Percentiles rank a stretch among this genome's conserved stretches.
phyloP scores from a whole-genome alignment of 2,113 vertebrate species.

The Peucedramus taeniatus region DNA sequence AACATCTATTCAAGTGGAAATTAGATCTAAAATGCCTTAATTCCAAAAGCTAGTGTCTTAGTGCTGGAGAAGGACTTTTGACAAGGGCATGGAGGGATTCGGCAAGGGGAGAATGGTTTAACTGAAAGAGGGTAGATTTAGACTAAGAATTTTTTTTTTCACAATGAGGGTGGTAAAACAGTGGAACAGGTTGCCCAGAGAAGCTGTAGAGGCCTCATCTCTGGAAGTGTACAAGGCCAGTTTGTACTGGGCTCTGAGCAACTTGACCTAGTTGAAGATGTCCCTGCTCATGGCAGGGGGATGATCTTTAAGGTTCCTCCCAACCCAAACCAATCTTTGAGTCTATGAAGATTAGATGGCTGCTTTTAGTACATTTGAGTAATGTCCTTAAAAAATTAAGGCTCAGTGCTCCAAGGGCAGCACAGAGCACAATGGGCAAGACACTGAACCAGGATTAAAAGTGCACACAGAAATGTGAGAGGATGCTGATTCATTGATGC shows the following conservation, averaged over 20 bases:
- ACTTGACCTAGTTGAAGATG: neutral
- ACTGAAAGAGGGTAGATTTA: neutral
- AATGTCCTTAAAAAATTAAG: neutral
- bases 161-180: neutral
- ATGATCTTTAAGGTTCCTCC: no score
- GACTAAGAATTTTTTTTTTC: neutral
- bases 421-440: neutral
- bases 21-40: neutral
- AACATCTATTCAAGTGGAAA: neutral
- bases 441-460: neutral
- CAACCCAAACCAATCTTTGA: neutral
- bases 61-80: neutral
- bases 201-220: neutral
- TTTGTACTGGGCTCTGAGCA: neutral
- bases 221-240: neutral
- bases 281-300: neutral
- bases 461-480: neutral
- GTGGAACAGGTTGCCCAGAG: neutral
- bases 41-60: neutral
- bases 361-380: neutral
- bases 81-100: neutral
- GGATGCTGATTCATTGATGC: neutral
- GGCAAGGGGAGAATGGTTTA: neutral
- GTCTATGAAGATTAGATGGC: neutral
- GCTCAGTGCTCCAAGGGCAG: neutral